Conservation (phyloP, 2,888 invertebrate species). For the Eurytoma californica region DNA sequence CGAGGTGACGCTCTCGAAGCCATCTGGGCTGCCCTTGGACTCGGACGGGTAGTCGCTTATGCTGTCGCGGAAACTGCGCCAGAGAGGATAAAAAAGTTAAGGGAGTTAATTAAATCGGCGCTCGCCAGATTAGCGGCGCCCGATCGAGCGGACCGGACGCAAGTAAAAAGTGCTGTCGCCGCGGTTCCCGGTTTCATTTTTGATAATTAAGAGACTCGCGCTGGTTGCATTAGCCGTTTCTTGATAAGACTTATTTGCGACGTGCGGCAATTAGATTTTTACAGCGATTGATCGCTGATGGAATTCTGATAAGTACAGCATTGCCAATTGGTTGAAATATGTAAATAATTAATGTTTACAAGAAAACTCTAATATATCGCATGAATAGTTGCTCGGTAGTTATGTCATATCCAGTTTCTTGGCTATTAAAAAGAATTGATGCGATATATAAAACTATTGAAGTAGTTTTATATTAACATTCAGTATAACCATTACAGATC, state of each 20-base stretch:
- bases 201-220: neutral
- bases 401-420: too few relatives aligned
- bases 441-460: too few relatives aligned
- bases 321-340: too few relatives aligned
- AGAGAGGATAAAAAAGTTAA: slow-evolving; percentile 17
- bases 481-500: too few relatives aligned
- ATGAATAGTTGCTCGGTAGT: too few relatives aligned
- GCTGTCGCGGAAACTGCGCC: slow-evolving; percentile 78
- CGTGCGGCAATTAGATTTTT: slow-evolving; percentile 1
- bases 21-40: slow-evolving; percentile 79
- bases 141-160: neutral
- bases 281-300: neutral
- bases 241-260: slow-evolving; percentile 8
- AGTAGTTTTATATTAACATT: too few relatives aligned
- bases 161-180: slow-evolving; percentile 18
- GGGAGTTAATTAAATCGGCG: slow-evolving; percentile 29
- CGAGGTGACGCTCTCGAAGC: slow-evolving; percentile 81
- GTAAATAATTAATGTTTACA: too few relatives aligned
- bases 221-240: neutral
- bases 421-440: too few relatives aligned
- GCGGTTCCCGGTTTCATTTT: slow-evolving; percentile 1
- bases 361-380: too few relatives aligned
- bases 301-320: too few relatives aligned
- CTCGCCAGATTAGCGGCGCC: slow-evolving; percentile 10
- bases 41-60: slow-evolving; percentile 84